These are phyloP conservation scores for Myxocyprinus asiaticus DNA, from an alignment of 2,113 vertebrate species.

Conservation along the genomic window DNA sequence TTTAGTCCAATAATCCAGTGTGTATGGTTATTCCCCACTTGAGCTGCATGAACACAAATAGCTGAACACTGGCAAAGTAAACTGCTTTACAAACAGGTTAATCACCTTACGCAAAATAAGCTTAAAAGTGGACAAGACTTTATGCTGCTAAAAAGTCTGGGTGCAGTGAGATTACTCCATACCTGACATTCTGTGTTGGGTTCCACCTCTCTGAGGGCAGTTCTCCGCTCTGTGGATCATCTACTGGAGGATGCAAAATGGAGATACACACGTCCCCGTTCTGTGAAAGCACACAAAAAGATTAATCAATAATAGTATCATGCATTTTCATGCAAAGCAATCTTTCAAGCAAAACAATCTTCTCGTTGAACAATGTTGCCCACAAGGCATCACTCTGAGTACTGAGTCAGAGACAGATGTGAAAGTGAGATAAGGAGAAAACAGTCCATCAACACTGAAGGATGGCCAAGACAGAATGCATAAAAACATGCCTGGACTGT, in stretches of 20 bases:
- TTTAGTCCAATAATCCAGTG: too few species aligned
- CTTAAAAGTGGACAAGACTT: too few species aligned
- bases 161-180: conserved; percentile 39
- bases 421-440: not conserved
- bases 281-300: conserved; percentile 63
- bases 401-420: too few species aligned
- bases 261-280: conserved; percentile 98
- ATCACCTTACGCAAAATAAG: too few species aligned
- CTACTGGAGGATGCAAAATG: conserved; percentile 95
- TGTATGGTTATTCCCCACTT: too few species aligned
- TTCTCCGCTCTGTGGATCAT: conserved; percentile 96
- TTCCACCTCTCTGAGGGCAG: conserved; percentile 97
- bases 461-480: conserved; percentile 1
- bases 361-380: too few species aligned
- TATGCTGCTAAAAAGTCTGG: too few species aligned
- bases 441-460: conserved; percentile 23
- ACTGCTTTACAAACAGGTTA: too few species aligned
- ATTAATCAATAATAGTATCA: not conserved
- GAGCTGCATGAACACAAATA: too few species aligned
- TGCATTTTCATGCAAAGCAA: not conserved
- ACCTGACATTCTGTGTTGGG: conserved; percentile 97
- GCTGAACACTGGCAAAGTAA: too few species aligned
- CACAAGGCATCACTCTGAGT: too few species aligned
- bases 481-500: not conserved
- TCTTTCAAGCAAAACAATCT: not conserved